phyloP scores from a whole-genome alignment of 2,113 vertebrate genomes.

The Natator depressus region DNA sequence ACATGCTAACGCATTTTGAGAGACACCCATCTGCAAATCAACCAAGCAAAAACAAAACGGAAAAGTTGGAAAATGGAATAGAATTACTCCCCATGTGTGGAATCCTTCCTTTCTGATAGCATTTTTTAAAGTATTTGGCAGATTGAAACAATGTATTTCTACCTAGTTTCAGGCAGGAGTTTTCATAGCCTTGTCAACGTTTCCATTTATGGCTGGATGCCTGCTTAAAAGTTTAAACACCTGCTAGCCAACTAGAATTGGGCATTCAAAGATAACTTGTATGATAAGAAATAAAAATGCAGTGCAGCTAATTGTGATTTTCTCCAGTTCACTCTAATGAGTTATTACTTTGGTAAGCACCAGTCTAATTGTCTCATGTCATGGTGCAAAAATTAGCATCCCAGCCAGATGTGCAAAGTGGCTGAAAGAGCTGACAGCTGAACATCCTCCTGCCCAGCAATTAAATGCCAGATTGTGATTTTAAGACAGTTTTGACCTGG shows the following conservation, averaged over 20 bases:
- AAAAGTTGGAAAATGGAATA: background rate
- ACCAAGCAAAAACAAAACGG: background rate
- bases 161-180: background rate
- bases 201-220: background rate
- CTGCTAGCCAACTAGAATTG: background rate
- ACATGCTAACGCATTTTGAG: rapidly evolving
- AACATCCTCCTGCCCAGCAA: background rate
- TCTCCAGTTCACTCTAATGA: background rate
- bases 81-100: background rate
- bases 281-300: background rate
- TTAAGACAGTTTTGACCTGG: background rate
- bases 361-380: background rate
- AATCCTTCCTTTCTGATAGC: background rate
- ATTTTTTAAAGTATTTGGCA: background rate
- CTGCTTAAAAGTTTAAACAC: background rate
- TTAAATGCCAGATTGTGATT: background rate
- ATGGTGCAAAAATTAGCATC: background rate
- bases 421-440: background rate
- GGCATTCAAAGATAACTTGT: background rate
- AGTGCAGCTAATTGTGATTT: background rate
- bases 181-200: constrained; percentile 1
- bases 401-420: background rate
- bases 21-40: background rate
- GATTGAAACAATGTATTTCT: background rate
- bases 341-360: background rate